Evolutionary conservation across 2,888 invertebrate genomes (phyloP).

Genomic region (Agonopterix alstromeriana): DNA sequence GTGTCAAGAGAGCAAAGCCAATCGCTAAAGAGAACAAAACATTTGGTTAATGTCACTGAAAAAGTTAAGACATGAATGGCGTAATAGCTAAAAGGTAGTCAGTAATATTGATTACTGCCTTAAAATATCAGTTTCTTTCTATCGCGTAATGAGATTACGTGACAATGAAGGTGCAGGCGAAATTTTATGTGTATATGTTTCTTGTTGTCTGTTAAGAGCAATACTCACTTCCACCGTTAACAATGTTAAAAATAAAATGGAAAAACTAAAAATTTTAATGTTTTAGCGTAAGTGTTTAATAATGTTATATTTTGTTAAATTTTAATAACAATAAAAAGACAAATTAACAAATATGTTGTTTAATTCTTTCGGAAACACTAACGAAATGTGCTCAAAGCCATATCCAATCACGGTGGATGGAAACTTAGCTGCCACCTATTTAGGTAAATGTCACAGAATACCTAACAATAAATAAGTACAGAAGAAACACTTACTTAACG

Average conservation of each 20-base stretch:
- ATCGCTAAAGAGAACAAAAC: too few species aligned
- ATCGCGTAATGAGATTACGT: constrained; percentile 57
- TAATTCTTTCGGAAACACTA: too few species aligned
- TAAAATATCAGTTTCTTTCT: constrained; percentile 33
- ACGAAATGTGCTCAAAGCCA: too few species aligned
- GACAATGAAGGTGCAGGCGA: constrained; percentile 34
- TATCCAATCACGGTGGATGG: too few species aligned
- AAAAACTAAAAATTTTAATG: constrained; percentile 39
- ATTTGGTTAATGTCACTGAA: neutral
- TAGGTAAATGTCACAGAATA: too few species aligned
- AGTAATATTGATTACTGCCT: constrained; percentile 11
- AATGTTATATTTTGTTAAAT: constrained; percentile 68
- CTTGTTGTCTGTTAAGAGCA: constrained; percentile 12
- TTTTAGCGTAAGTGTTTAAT: constrained; percentile 56
- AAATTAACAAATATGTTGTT: constrained; percentile 30
- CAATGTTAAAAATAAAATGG: constrained; percentile 21
- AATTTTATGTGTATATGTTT: constrained; percentile 11
- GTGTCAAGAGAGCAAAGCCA: neutral
- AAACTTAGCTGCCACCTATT: too few species aligned
- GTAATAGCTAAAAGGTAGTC: constrained; percentile 40
- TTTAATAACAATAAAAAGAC: constrained; percentile 70
- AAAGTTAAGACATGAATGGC: constrained; percentile 31
- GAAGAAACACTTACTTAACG: too few species aligned
- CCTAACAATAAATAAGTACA: too few species aligned
- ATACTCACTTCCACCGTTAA: constrained; percentile 43